Conservation (phyloP, 2,888 invertebrate genomes). For the Oscheius myriophilus region DNA sequence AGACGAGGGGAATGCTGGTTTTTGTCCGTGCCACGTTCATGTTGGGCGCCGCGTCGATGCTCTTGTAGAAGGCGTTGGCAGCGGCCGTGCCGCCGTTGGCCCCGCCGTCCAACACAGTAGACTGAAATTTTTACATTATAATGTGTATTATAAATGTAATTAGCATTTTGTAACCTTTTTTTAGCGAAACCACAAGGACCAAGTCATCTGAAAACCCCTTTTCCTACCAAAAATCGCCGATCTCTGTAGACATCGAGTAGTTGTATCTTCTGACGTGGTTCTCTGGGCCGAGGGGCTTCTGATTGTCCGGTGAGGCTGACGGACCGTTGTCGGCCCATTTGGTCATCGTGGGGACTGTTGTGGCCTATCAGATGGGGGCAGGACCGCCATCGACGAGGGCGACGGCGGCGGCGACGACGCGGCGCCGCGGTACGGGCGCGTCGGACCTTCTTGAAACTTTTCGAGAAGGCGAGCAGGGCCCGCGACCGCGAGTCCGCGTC, state of each 20-base stretch:
- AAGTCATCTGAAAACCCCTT: neutral
- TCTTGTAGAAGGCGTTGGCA: slow-evolving; percentile 98
- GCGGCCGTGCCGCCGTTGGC: slow-evolving; percentile 79
- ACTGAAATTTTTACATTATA: slow-evolving; percentile 54
- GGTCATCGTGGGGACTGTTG: neutral
- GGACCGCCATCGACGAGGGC: slow-evolving; percentile 36
- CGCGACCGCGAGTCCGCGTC: slow-evolving; percentile 38
- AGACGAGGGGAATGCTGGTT: slow-evolving; percentile 96
- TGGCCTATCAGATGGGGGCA: slow-evolving; percentile 31
- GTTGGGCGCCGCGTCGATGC: slow-evolving; percentile 99
- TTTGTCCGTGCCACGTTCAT: slow-evolving; percentile 85
- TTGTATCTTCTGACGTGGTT: slow-evolving; percentile 29
- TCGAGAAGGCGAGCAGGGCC: slow-evolving; percentile 66
- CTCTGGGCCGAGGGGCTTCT: neutral
- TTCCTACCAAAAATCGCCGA: slow-evolving; percentile 27
- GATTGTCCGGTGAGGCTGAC: slow-evolving; percentile 27
- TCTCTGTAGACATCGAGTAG: slow-evolving; percentile 49
- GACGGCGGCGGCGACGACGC: slow-evolving; percentile 46
- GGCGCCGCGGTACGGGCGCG: slow-evolving; percentile 42
- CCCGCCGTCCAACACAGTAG: slow-evolving; percentile 63
- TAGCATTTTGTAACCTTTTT: neutral
- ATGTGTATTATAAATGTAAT: neutral
- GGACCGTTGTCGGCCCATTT: slow-evolving; percentile 37
- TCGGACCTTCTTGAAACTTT: slow-evolving; percentile 68
- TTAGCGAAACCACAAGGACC: neutral